Evolutionary conservation across 1,140 invertebrate species (phyloP).

Genomic region (Stegodyphus mimosarum): DNA sequence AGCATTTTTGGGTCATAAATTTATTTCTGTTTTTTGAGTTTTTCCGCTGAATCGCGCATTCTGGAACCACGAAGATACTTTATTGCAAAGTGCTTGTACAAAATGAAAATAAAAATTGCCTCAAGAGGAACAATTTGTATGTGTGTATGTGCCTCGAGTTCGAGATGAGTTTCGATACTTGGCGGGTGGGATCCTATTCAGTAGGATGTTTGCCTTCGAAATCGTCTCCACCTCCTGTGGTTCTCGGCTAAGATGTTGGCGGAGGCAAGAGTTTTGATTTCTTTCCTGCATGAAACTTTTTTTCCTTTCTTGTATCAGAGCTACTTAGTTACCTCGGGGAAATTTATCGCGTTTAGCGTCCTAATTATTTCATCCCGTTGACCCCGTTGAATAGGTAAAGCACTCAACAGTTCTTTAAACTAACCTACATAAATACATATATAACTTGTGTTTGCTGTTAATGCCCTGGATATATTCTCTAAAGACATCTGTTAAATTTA

Average conservation of each 20-base stretch:
- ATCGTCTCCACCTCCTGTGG: background rate
- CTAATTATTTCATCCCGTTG: constrained; percentile 55
- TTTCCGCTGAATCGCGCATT: too few relatives aligned
- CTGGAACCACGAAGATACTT: too few relatives aligned
- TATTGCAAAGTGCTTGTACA: too few relatives aligned
- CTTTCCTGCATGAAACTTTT: background rate
- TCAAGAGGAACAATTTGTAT: too few relatives aligned
- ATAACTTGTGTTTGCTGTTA: too few relatives aligned
- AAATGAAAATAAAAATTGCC: too few relatives aligned
- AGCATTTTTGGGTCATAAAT: too few relatives aligned
- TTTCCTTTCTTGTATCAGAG: background rate
- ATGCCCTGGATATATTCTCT: too few relatives aligned
- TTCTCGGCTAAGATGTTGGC: background rate
- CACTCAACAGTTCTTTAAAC: background rate
- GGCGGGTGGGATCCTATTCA: constrained; percentile 29
- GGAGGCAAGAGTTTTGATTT: background rate
- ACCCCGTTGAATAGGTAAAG: constrained; percentile 1
- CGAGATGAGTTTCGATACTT: constrained; percentile 16
- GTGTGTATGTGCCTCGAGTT: too few relatives aligned
- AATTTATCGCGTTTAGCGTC: background rate
- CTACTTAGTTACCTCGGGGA: background rate
- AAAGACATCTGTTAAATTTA: too few relatives aligned
- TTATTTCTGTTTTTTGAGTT: too few relatives aligned
- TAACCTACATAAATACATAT: too few relatives aligned
- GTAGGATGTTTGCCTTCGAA: constrained; percentile 49